Percentiles rank a stretch among this genome's conserved stretches.
phyloP scores from a whole-genome alignment of 2,888 invertebrate species.

The Nomada ferruginata region DNA sequence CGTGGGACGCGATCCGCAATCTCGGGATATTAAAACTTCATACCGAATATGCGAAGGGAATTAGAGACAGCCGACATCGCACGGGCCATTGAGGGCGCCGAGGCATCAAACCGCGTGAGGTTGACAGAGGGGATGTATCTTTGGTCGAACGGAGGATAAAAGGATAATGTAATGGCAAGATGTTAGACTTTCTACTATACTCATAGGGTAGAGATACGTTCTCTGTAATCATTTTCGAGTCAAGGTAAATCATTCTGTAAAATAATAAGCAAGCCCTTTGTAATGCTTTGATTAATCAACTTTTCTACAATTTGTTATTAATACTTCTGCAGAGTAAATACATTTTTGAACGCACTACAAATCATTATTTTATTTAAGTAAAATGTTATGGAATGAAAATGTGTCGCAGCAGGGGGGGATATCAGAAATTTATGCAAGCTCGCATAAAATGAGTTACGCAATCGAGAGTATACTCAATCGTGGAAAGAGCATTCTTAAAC shows the following conservation, averaged over 20 bases:
- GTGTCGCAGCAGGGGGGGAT: neutral
- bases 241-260: too few relatives aligned
- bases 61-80: conserved; percentile 33
- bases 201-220: neutral
- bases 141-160: conserved; percentile 6
- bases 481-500: conserved; percentile 32
- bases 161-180: conserved; percentile 19
- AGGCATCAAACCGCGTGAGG: conserved; percentile 14
- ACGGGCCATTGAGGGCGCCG: conserved; percentile 27
- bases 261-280: too few relatives aligned
- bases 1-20: conserved; percentile 53
- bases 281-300: too few relatives aligned
- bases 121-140: conserved; percentile 1
- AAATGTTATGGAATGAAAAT: neutral
- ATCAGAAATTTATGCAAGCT: neutral
- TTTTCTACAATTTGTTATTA: too few relatives aligned
- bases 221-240: conserved; percentile 2
- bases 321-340: too few relatives aligned
- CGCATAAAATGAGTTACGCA: neutral
- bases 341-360: too few relatives aligned
- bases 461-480: neutral
- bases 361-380: too few relatives aligned
- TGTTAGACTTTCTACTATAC: neutral
- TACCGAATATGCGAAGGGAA: conserved; percentile 40
- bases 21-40: conserved; percentile 55